Percentiles rank a stretch among this genome's conserved stretches.
phyloP scores from a whole-genome alignment of 2,888 invertebrate genomes.

The Agrochola lota region DNA sequence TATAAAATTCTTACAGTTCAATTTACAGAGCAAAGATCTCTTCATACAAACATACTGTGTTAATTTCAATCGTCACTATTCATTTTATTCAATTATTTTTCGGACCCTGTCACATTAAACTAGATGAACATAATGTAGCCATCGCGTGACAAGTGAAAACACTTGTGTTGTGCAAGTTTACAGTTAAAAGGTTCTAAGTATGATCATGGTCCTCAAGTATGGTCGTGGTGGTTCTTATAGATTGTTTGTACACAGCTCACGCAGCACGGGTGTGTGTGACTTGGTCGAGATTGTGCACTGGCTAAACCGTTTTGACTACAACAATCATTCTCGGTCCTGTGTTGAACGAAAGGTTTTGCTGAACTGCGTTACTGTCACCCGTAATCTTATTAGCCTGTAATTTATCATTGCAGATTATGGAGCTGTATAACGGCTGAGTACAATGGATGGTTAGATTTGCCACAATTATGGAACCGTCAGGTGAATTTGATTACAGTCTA shows the following conservation, averaged over 20 bases:
- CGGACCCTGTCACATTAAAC: neutral
- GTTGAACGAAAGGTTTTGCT: slow-evolving; percentile 25
- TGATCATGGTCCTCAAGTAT: neutral
- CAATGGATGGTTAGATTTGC: neutral
- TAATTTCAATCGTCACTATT: neutral
- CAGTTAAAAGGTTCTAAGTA: neutral
- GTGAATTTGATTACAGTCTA: neutral
- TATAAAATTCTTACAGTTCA: neutral
- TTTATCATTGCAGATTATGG: slow-evolving; percentile 31
- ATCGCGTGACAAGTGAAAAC: too few species aligned
- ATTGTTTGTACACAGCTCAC: neutral
- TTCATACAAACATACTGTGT: neutral
- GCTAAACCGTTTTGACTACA: slow-evolving; percentile 11
- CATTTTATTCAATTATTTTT: too few species aligned
- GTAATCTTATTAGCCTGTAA: slow-evolving; percentile 19
- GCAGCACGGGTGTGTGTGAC: too few species aligned
- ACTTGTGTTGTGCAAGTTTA: too few species aligned
- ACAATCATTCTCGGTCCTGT: slow-evolving; percentile 15
- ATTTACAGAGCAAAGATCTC: neutral
- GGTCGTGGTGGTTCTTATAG: neutral
- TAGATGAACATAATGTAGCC: too few species aligned
- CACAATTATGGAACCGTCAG: neutral
- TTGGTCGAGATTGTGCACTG: slow-evolving; percentile 1
- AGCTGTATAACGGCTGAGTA: neutral
- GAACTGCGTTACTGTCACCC: neutral